Conservation (phyloP, 2,113 vertebrate species). For the Chroicocephalus ridibundus region DNA sequence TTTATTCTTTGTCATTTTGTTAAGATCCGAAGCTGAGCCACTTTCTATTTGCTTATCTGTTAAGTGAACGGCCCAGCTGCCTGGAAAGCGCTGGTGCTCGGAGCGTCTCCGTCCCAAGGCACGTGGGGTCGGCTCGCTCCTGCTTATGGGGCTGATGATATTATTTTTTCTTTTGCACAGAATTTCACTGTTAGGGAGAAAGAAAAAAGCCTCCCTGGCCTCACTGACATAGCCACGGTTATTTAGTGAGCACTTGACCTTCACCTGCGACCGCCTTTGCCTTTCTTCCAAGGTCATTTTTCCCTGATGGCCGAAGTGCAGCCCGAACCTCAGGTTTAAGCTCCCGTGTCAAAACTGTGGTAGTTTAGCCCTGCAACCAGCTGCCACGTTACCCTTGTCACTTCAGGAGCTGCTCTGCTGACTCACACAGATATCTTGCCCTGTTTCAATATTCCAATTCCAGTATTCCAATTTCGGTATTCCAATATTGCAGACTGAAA, state of each 20-base stretch:
- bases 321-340: background rate
- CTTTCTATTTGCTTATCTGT: background rate
- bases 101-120: background rate
- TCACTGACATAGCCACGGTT: background rate
- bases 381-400: background rate
- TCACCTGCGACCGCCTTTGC: background rate
- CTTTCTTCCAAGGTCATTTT: background rate
- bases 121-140: background rate
- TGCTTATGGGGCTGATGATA: background rate
- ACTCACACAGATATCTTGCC: too few species aligned
- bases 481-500: background rate
- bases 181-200: background rate
- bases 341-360: rapidly evolving
- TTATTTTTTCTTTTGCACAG: background rate
- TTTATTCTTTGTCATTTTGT: conserved; percentile 1
- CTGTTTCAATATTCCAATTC: background rate
- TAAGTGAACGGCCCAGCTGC: background rate
- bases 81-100: background rate
- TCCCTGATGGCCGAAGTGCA: background rate
- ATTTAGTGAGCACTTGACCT: background rate
- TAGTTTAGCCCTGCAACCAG: background rate
- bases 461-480: background rate
- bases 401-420: too few species aligned
- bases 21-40: background rate
- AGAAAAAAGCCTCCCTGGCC: background rate